These are phyloP conservation scores for Matsumurasca onukii DNA, from an alignment of 1,140 invertebrate genomes.

Conservation along the genomic window DNA sequence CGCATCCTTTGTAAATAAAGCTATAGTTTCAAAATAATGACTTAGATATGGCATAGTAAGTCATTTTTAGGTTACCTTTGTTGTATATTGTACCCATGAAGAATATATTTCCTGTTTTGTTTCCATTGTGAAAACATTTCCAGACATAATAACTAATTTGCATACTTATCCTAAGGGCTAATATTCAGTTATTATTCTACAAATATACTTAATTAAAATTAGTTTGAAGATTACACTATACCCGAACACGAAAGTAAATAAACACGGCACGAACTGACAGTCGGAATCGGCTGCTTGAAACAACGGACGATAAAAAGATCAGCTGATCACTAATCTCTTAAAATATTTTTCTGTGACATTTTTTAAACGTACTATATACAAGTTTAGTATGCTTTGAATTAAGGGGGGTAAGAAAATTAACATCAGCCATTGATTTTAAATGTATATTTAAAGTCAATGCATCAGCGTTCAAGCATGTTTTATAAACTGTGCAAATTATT, in stretches of 20 bases:
- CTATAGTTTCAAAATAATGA: neutral
- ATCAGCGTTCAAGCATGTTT: too few relatives aligned
- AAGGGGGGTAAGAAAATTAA: too few relatives aligned
- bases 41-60: neutral
- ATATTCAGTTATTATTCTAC: neutral
- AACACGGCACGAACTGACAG: constrained; percentile 18
- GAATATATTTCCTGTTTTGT: constrained; percentile 55
- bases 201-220: neutral
- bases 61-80: constrained; percentile 46
- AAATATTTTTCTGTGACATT: too few relatives aligned
- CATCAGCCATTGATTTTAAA: too few relatives aligned
- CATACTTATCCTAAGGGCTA: neutral
- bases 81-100: constrained; percentile 56
- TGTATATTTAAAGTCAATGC: too few relatives aligned
- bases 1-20: neutral
- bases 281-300: too few relatives aligned
- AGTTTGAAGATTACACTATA: too few relatives aligned
- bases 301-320: too few relatives aligned
- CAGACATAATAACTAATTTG: constrained; percentile 15
- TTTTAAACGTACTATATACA: too few relatives aligned
- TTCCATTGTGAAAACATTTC: constrained; percentile 46
- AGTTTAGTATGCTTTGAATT: too few relatives aligned
- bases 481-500: too few relatives aligned
- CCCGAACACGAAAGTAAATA: neutral
- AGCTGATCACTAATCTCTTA: too few relatives aligned